phyloP scores from a whole-genome alignment of 2,888 invertebrate genomes.

The Gibbula magus region DNA sequence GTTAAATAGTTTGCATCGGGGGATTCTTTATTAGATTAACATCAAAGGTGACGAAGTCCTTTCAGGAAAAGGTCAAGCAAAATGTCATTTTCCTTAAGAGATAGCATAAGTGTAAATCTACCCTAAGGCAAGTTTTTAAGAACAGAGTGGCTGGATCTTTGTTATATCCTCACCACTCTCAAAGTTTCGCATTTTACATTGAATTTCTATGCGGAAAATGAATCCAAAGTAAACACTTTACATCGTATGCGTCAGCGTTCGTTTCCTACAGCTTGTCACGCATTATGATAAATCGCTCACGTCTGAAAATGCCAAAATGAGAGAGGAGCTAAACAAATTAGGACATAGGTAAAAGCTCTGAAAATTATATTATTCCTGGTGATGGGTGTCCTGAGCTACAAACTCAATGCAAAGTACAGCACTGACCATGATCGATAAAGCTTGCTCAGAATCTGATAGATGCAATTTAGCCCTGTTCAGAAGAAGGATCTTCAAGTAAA shows the following conservation, averaged over 20 bases:
- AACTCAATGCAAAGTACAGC: background rate
- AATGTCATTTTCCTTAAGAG: too few species aligned
- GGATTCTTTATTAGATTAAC: too few species aligned
- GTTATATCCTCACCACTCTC: too few species aligned
- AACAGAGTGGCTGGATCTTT: too few species aligned
- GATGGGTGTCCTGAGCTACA: background rate
- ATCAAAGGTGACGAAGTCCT: too few species aligned
- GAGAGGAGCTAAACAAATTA: slow-evolving; percentile 1
- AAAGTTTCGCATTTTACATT: background rate
- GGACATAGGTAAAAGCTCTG: background rate
- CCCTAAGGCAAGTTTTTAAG: too few species aligned
- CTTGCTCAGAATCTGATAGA: background rate
- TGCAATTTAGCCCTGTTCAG: background rate
- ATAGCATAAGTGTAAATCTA: too few species aligned
- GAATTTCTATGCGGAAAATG: background rate
- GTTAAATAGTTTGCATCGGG: too few species aligned
- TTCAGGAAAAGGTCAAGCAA: too few species aligned
- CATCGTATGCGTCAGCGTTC: background rate
- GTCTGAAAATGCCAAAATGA: background rate
- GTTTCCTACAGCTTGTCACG: background rate
- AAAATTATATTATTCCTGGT: background rate
- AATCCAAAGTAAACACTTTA: background rate
- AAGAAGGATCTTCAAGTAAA: background rate
- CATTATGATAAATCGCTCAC: background rate
- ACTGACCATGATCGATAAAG: background rate